Evolutionary conservation across 2,113 vertebrate genomes (phyloP).

Genomic region (Poeciliopsis turrubarensis): DNA sequence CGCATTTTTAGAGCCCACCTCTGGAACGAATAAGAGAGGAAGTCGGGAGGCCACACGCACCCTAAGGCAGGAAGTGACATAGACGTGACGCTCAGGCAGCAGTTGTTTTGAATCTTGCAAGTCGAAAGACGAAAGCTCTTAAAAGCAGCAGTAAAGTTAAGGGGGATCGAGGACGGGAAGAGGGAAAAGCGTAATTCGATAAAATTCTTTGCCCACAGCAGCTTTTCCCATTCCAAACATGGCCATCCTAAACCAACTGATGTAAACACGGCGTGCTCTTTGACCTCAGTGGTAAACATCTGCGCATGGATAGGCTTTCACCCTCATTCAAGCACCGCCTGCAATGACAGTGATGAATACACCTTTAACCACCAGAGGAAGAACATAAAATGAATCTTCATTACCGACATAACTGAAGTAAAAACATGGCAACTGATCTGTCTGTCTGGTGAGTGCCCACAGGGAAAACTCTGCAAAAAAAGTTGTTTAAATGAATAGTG

Average conservation of each 20-base stretch:
- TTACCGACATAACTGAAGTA: conserved; percentile 63
- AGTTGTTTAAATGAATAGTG: background rate
- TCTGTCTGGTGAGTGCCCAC: conserved; percentile 23
- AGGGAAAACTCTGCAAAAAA: conserved; percentile 28
- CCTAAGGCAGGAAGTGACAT: conserved; percentile 82
- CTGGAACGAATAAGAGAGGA: conserved; percentile 80
- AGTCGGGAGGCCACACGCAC: conserved; percentile 73
- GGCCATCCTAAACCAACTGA: conserved; percentile 70
- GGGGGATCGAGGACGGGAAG: conserved; percentile 41
- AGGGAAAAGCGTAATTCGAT: conserved; percentile 79
- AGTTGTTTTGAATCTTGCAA: conserved; percentile 83
- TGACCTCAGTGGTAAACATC: conserved; percentile 81
- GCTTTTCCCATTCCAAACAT: conserved; percentile 81
- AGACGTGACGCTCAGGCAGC: conserved; percentile 69
- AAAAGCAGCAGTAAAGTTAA: conserved; percentile 42
- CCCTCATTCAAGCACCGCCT: conserved; percentile 58
- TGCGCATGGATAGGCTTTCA: conserved; percentile 78
- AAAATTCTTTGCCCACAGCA: conserved; percentile 79
- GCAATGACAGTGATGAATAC: conserved; percentile 75
- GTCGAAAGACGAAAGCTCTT: conserved; percentile 67
- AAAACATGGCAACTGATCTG: conserved; percentile 26
- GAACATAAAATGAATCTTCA: conserved; percentile 73
- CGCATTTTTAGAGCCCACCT: conserved; percentile 56
- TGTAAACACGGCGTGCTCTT: conserved; percentile 79
- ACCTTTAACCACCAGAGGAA: conserved; percentile 77